A percentile compares a stretch with the other conserved stretches of the same genome.
Conservation (phyloP, 2,888 invertebrate species). For the Tipula helvola region DNA sequence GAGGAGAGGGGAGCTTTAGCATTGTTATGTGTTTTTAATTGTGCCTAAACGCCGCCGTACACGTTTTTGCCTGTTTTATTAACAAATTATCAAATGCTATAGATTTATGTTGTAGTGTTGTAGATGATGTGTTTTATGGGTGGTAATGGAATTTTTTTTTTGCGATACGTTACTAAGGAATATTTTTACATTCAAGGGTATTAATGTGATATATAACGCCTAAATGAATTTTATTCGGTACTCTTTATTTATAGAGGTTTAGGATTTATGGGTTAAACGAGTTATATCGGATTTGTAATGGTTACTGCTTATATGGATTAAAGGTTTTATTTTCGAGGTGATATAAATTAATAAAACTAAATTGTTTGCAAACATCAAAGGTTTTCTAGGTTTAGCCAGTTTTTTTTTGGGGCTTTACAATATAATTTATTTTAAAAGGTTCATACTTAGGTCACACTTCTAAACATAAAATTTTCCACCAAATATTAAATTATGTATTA, state of each 20-base stretch:
- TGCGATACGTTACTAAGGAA: background rate
- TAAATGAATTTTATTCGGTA: background rate
- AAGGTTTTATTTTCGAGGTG: background rate
- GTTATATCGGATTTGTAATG: background rate
- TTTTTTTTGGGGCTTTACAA: too few species aligned
- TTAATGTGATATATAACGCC: background rate
- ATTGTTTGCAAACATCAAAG: background rate
- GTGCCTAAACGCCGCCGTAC: background rate
- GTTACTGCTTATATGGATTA: background rate
- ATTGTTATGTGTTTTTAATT: background rate
- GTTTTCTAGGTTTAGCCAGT: too few species aligned
- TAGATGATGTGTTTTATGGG: background rate
- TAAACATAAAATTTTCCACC: too few species aligned
- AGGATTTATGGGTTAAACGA: background rate
- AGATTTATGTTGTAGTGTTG: background rate
- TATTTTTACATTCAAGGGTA: background rate
- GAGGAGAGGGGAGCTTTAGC: background rate
- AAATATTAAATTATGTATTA: too few species aligned
- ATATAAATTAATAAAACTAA: background rate
- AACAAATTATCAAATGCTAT: background rate
- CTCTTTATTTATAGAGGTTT: background rate
- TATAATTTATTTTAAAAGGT: too few species aligned
- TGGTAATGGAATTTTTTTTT: background rate
- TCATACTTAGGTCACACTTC: too few species aligned
- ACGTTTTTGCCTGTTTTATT: background rate